Conservation (phyloP, 2,888 invertebrate genomes). For the Euplagia quadripunctaria region DNA sequence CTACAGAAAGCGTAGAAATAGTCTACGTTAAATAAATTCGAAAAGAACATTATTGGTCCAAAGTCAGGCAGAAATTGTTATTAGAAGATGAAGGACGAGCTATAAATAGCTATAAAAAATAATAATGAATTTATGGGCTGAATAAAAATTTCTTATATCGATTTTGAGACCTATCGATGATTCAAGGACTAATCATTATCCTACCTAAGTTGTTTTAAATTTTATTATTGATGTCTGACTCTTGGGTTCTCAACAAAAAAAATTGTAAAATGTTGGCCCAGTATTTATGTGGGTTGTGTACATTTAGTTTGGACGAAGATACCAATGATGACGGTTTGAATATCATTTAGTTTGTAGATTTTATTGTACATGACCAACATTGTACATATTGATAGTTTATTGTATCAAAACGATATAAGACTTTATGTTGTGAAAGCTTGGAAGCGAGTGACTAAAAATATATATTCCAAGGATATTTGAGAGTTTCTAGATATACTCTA, state of each 20-base stretch:
- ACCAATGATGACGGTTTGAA: not conserved
- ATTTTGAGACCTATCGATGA: conserved; percentile 26
- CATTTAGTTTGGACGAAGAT: not conserved
- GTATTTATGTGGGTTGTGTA: no score
- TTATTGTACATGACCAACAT: no score
- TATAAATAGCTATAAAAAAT: conserved; percentile 27
- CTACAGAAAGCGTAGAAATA: conserved; percentile 64
- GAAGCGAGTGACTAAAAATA: conserved; percentile 22
- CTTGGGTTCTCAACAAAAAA: not conserved
- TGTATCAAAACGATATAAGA: conserved; percentile 51
- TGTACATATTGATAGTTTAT: no score
- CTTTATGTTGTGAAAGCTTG: conserved; percentile 17
- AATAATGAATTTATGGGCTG: conserved; percentile 34
- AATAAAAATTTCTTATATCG: conserved; percentile 34
- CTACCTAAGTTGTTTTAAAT: not conserved
- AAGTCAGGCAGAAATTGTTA: conserved; percentile 63
- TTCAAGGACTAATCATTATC: not conserved
- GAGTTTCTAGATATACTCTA: conserved; percentile 19
- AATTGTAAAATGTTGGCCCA: not conserved
- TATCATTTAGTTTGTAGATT: no score
- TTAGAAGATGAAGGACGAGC: conserved; percentile 33
- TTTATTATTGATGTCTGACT: not conserved
- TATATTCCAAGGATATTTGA: conserved; percentile 13
- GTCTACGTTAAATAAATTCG: conserved; percentile 72
- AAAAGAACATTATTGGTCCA: conserved; percentile 78